A percentile compares a stretch with the other conserved stretches of the same genome.
Evolutionary conservation across 2,797 vertebrate species (phyloP).

Genomic region (Synaphobranchus kaupii): DNA sequence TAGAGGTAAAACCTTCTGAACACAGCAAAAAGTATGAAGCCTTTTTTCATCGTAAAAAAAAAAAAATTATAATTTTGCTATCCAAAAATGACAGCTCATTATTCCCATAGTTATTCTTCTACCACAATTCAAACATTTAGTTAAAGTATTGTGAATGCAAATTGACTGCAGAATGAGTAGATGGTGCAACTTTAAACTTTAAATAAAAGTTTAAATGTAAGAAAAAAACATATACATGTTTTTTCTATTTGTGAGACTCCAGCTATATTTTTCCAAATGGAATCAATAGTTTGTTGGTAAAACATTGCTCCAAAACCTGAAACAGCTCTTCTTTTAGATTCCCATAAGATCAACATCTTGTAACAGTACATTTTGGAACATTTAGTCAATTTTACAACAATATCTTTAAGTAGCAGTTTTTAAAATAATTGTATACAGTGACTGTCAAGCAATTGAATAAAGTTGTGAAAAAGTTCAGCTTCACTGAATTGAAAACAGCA

Average conservation of each 20-base stretch:
- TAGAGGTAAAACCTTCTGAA: neutral
- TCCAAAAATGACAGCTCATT: neutral
- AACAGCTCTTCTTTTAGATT: neutral
- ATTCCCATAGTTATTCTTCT: neutral
- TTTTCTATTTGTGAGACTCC: neutral
- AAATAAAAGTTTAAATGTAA: neutral
- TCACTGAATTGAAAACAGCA: neutral
- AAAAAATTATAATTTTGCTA: too few species aligned
- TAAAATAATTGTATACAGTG: neutral
- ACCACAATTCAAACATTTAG: neutral
- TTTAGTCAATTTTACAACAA: neutral
- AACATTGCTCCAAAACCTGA: neutral
- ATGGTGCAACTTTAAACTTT: too few species aligned
- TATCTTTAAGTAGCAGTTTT: neutral
- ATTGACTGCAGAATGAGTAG: neutral
- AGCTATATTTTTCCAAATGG: neutral
- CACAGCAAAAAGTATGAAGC: neutral
- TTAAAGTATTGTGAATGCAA: neutral
- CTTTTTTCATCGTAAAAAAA: neutral
- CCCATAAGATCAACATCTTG: neutral
- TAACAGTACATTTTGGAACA: neutral
- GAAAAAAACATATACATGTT: neutral
- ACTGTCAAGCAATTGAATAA: conserved; percentile 13
- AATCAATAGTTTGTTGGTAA: neutral
- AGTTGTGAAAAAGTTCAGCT: conserved; percentile 11